Conservation (phyloP, 2,113 vertebrate genomes). For the Hemichromis elongatus region DNA sequence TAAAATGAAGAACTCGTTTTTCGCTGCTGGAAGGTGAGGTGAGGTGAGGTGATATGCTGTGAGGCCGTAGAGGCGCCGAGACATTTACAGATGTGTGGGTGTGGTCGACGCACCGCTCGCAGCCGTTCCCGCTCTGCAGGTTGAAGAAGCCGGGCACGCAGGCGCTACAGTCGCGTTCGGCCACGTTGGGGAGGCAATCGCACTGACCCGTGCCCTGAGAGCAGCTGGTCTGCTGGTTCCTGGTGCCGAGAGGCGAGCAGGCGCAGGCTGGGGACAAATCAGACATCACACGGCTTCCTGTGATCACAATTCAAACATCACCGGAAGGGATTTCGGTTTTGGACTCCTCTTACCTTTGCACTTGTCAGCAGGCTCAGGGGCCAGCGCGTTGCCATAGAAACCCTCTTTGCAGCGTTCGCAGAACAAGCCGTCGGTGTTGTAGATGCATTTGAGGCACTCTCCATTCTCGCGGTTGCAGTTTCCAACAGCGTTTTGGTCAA, state of each 20-base stretch:
- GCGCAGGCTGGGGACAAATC: constrained; percentile 75
- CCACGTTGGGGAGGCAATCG: constrained; percentile 82
- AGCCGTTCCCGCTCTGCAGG: constrained; percentile 84
- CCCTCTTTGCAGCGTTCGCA: constrained; percentile 88
- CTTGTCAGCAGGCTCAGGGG: constrained; percentile 76
- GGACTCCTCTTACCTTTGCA: constrained; percentile 77
- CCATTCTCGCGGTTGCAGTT: constrained; percentile 84
- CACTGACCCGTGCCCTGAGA: constrained; percentile 90
- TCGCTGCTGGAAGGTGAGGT: background rate
- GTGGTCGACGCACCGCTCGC: constrained; percentile 76
- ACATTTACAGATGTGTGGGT: background rate
- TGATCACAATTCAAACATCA: background rate
- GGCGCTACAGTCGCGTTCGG: constrained; percentile 82
- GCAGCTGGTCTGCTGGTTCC: constrained; percentile 75
- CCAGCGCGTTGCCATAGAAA: constrained; percentile 83
- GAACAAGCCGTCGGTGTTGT: constrained; percentile 84
- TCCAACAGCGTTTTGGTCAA: constrained; percentile 78
- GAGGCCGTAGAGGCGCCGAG: accelerated
- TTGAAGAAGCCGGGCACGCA: constrained; percentile 92
- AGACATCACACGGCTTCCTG: accelerated
- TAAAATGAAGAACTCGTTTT: accelerated
- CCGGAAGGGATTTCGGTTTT: background rate
- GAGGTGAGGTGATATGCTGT: background rate
- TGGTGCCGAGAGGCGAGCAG: constrained; percentile 82
- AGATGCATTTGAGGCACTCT: constrained; percentile 87